Evolutionary conservation across 1,140 invertebrate species (phyloP).

Genomic region (Dinothrombium tinctorium): DNA sequence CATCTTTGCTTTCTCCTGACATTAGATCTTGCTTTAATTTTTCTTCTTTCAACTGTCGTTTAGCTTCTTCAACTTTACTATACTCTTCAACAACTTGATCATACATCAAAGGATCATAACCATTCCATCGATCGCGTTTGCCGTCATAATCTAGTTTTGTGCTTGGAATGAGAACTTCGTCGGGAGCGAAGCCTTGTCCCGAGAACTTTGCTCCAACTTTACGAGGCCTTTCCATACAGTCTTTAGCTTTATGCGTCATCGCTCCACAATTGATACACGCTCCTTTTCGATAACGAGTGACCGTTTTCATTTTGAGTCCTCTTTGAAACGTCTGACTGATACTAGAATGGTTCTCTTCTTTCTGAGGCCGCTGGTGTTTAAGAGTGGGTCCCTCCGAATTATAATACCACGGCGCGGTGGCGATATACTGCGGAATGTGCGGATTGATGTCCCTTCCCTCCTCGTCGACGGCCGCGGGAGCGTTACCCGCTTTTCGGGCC

Average conservation of each 20-base stretch:
- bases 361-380: conserved; percentile 90
- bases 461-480: conserved; percentile 93
- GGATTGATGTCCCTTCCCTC: conserved; percentile 96
- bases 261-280: conserved; percentile 98
- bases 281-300: conserved; percentile 77
- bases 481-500: conserved; percentile 89
- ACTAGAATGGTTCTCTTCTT: conserved; percentile 40
- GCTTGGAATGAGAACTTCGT: conserved; percentile 60
- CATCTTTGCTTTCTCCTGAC: background rate
- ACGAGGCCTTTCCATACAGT: conserved; percentile 83
- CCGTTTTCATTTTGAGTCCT: conserved; percentile 33
- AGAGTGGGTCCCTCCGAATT: conserved; percentile 74
- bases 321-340: conserved; percentile 61
- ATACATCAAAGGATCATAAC: conserved; percentile 67
- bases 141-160: conserved; percentile 66
- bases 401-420: conserved; percentile 96
- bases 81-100: conserved; percentile 72
- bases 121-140: conserved; percentile 92
- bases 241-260: conserved; percentile 83
- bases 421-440: conserved; percentile 98
- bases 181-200: conserved; percentile 48
- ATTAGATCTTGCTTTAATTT: conserved; percentile 28
- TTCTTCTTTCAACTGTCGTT: conserved; percentile 55
- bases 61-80: conserved; percentile 45
- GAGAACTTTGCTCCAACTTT: conserved; percentile 73